These are phyloP conservation scores for Bombus picipes DNA, from an alignment of 1,140 invertebrate species.

Conservation along the genomic window DNA sequence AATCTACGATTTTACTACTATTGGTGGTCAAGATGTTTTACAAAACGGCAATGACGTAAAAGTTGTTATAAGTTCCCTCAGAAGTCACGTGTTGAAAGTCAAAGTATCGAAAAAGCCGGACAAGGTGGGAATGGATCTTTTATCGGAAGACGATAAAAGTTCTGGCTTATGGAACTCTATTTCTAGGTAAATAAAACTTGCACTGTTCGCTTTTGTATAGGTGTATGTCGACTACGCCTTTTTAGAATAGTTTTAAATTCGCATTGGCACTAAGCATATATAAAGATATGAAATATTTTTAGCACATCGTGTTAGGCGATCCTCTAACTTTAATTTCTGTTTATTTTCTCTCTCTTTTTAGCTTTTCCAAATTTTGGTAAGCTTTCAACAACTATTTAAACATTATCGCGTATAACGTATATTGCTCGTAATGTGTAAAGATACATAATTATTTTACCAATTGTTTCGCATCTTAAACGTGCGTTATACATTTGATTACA, in stretches of 20 bases:
- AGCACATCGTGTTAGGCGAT: slow-evolving; percentile 37
- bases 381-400: slow-evolving; percentile 72
- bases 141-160: slow-evolving; percentile 89
- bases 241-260: slow-evolving; percentile 6
- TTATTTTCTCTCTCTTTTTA: slow-evolving; percentile 76
- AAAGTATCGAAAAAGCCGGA: slow-evolving; percentile 95
- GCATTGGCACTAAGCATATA: neutral
- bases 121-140: slow-evolving; percentile 91
- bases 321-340: slow-evolving; percentile 69
- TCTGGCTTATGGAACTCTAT: slow-evolving; percentile 97
- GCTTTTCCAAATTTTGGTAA: slow-evolving; percentile 81
- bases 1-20: slow-evolving; percentile 93
- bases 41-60: slow-evolving; percentile 89
- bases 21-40: slow-evolving; percentile 83
- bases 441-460: neutral
- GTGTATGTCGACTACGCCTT: neutral
- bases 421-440: neutral
- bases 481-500: neutral
- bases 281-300: slow-evolving; percentile 32
- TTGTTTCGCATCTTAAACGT: neutral
- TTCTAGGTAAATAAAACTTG: slow-evolving; percentile 86
- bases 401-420: neutral
- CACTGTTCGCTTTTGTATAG: neutral
- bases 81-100: slow-evolving; percentile 95
- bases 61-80: slow-evolving; percentile 93